Evolutionary conservation across 2,888 invertebrate genomes (phyloP).

Genomic region (Drosophila siamana): DNA sequence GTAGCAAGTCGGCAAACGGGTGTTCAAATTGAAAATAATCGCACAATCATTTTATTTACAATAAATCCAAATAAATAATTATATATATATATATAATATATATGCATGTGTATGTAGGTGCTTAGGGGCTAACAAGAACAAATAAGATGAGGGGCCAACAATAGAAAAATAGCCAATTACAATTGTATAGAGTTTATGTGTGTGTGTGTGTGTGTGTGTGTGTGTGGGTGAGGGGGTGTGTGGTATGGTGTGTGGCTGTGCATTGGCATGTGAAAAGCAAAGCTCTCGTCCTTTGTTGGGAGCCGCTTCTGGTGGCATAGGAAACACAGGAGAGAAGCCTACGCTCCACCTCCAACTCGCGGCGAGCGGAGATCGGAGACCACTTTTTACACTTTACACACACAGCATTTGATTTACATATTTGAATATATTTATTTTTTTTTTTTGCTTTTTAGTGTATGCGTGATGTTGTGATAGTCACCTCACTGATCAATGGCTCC

Average conservation of each 20-base stretch:
- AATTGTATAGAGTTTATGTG: slow-evolving; percentile 35
- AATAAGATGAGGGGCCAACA: slow-evolving; percentile 59
- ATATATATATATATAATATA: too few species aligned
- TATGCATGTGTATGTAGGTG: slow-evolving; percentile 45
- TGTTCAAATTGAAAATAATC: slow-evolving; percentile 54
- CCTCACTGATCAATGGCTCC: slow-evolving; percentile 95
- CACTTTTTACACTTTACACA: slow-evolving; percentile 56
- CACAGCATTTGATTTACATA: slow-evolving; percentile 36
- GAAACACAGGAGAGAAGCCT: slow-evolving; percentile 33
- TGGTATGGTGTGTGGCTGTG: slow-evolving; percentile 38
- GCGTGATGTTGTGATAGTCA: slow-evolving; percentile 86
- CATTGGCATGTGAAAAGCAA: slow-evolving; percentile 47
- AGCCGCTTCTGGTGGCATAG: slow-evolving; percentile 33
- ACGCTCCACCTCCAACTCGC: slow-evolving; percentile 8
- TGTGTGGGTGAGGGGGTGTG: slow-evolving; percentile 28
- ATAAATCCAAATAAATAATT: slow-evolving; percentile 55
- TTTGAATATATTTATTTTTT: slow-evolving; percentile 44
- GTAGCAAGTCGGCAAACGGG: slow-evolving; percentile 25
- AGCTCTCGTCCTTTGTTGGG: slow-evolving; percentile 53
- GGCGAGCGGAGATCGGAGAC: slow-evolving; percentile 16
- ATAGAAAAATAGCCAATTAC: slow-evolving; percentile 57
- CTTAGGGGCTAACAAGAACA: slow-evolving; percentile 42
- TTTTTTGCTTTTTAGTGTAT: slow-evolving; percentile 70
- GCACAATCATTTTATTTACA: slow-evolving; percentile 70
- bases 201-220: slow-evolving; percentile 8